These are phyloP conservation scores for Apeira syringaria DNA, from an alignment of 2,888 invertebrate species.

Conservation along the genomic window DNA sequence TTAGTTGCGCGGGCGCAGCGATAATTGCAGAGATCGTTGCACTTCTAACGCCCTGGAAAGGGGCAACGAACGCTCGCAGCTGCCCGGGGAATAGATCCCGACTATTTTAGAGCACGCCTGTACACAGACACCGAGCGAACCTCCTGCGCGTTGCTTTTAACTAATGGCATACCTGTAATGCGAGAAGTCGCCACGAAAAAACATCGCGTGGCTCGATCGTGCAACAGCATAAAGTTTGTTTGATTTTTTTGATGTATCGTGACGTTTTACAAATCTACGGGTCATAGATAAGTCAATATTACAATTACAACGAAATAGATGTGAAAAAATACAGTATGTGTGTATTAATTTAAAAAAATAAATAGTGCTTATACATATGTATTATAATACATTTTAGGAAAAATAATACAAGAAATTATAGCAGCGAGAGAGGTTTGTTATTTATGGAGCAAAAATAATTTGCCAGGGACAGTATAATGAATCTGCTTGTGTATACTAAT, in stretches of 20 bases:
- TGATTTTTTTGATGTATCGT: conserved; percentile 25
- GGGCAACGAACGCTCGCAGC: conserved; percentile 81
- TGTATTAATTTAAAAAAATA: too few relatives aligned
- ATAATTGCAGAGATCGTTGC: conserved; percentile 78
- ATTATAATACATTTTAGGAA: too few relatives aligned
- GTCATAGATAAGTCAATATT: too few relatives aligned
- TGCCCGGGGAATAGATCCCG: conserved; percentile 81
- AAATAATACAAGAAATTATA: too few relatives aligned
- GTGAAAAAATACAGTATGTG: too few relatives aligned
- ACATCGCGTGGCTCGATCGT: conserved; percentile 24
- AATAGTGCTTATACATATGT: too few relatives aligned
- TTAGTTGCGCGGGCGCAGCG: conserved; percentile 64
- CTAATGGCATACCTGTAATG: conserved; percentile 62
- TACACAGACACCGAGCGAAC: conserved; percentile 57
- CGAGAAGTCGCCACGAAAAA: conserved; percentile 49
- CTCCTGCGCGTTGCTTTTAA: conserved; percentile 51
- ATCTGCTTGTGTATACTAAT: too few relatives aligned
- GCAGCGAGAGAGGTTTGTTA: too few relatives aligned
- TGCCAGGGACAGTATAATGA: too few relatives aligned
- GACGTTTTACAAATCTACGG: conserved; percentile 20
- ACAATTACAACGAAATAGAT: too few relatives aligned
- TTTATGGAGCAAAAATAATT: too few relatives aligned
- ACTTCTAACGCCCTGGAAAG: conserved; percentile 77
- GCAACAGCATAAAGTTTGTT: conserved; percentile 33
- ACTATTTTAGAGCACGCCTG: conserved; percentile 77